Evolutionary conservation across 2,113 vertebrate genomes (phyloP), one percentile per base, ranked within the genome.

Genomic region (Crypturellus undulatus): DNA sequence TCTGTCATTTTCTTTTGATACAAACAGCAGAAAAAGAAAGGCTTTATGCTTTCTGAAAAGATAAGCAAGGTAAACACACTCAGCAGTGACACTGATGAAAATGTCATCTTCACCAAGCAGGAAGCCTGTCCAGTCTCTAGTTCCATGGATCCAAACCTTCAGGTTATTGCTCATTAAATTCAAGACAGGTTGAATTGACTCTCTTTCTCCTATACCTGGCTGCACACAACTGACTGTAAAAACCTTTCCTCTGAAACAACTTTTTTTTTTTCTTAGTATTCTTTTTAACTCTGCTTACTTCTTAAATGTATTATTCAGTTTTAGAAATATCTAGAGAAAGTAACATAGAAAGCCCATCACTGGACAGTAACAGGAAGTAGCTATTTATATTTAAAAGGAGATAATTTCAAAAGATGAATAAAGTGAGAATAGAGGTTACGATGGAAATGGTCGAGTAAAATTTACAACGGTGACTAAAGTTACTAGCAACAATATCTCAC

Each of bases 291-390:
- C 58, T 91, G 79, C 42, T 81, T 75, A 68, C 25, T 89, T 67
- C 52, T 84, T 81, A 60, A 32, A 89, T 82, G 52, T 58, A 79
- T 40, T 38, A 87, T 52, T 87, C 52, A 77, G 25, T 90, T 79
- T 85, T 43, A 94, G 43, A 95, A 90, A 69, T 62, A 85, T 43
- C 79, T 77, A 92, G 79, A 72, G 92, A 92, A 85, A 83, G 67
- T 79, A 80, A 90, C 79, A 88, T 45, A 79, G 62, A 79, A 88
- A 88, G 54, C 54, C 51, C 64, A 70, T 80, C 42, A 80, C 58
- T 84, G 79, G 68, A 77, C 69, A 75, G 2, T 19, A 3, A 94
- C 77, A 1, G 2, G 68, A 77, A 77, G 7, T 5, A 59, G n/a
- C 19, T 70, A 91, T n/a, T 80, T 80, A 67, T 78, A 84, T 71